phyloP scores from a whole-genome alignment of 1,140 invertebrate genomes.

The Solenopsis invicta region DNA sequence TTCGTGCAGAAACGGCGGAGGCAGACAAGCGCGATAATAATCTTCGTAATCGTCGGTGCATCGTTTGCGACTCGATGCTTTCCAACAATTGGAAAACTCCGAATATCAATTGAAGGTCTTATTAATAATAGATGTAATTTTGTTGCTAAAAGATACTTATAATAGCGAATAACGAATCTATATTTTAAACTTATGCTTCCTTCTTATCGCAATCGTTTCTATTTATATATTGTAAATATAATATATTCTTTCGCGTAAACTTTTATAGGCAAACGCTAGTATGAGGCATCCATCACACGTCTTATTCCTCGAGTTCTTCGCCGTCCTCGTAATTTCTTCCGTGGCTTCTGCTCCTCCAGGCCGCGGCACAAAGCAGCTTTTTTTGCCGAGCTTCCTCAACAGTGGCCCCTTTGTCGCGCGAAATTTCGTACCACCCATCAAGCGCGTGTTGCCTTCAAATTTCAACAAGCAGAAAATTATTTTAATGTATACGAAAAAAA shows the following conservation, averaged over 20 bases:
- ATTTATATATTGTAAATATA: background rate
- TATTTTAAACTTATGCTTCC: background rate
- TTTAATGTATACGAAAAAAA: background rate
- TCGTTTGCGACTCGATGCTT: background rate
- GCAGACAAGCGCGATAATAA: constrained; percentile 7
- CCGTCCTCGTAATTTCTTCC: constrained; percentile 57
- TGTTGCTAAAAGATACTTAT: background rate
- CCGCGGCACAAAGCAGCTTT: constrained; percentile 61
- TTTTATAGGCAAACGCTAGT: background rate
- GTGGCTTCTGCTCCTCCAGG: constrained; percentile 60
- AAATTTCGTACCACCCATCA: constrained; percentile 66
- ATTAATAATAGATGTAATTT: background rate
- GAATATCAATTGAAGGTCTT: background rate
- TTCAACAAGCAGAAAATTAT: constrained; percentile 10
- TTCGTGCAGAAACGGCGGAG: constrained; percentile 14
- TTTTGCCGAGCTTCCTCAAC: constrained; percentile 63
- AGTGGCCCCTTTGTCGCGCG: constrained; percentile 68
- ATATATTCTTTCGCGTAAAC: background rate
- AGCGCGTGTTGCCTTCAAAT: constrained; percentile 21
- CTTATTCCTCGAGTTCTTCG: constrained; percentile 46
- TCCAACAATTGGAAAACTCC: background rate
- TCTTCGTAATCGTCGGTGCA: background rate
- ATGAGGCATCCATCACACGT: background rate
- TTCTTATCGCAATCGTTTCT: background rate
- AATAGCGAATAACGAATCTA: background rate